A percentile compares a stretch with the other conserved stretches of the same genome.
Conservation (phyloP, 2,888 invertebrate species). For the Diogma glabrata region DNA sequence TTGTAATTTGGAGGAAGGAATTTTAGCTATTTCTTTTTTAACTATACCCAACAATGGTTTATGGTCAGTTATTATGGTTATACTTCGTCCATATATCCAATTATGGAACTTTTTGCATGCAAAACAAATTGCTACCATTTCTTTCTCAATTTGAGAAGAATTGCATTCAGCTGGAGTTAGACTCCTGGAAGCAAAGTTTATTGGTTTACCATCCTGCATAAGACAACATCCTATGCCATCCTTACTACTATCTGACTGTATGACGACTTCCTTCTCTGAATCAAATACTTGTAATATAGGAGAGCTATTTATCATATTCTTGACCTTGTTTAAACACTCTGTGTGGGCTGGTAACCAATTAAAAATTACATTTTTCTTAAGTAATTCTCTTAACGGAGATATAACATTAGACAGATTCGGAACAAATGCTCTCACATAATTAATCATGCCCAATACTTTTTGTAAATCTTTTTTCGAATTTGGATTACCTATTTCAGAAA, state of each 20-base stretch:
- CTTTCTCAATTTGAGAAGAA: slow-evolving; percentile 19
- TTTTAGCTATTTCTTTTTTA: slow-evolving; percentile 16
- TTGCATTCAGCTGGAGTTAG: slow-evolving; percentile 20
- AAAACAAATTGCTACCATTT: slow-evolving; percentile 17
- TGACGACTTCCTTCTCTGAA: no score
- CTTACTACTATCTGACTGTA: slow-evolving; percentile 13
- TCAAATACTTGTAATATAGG: no score
- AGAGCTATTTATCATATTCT: slow-evolving; percentile 15
- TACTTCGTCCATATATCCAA: slow-evolving; percentile 18
- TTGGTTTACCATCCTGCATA: slow-evolving; percentile 11
- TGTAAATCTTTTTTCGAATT: slow-evolving; percentile 12
- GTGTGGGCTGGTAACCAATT: slow-evolving; percentile 11
- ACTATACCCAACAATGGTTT: slow-evolving; percentile 18
- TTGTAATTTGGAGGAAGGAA: slow-evolving; percentile 16
- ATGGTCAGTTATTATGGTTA: slow-evolving; percentile 20
- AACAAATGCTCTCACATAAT: slow-evolving; percentile 14
- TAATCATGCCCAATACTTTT: slow-evolving; percentile 15
- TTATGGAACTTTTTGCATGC: slow-evolving; percentile 19
- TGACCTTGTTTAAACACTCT: slow-evolving; percentile 13
- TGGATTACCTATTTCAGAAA: slow-evolving; percentile 11
- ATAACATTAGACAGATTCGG: slow-evolving; percentile 13
- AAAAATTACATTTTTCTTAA: slow-evolving; percentile 3
- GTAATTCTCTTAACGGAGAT: not conserved
- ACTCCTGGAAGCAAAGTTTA: slow-evolving; percentile 21
- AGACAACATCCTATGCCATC: slow-evolving; percentile 13